phyloP scores from a whole-genome alignment of 2,888 invertebrate genomes.

The Scaptomyza reducta region DNA sequence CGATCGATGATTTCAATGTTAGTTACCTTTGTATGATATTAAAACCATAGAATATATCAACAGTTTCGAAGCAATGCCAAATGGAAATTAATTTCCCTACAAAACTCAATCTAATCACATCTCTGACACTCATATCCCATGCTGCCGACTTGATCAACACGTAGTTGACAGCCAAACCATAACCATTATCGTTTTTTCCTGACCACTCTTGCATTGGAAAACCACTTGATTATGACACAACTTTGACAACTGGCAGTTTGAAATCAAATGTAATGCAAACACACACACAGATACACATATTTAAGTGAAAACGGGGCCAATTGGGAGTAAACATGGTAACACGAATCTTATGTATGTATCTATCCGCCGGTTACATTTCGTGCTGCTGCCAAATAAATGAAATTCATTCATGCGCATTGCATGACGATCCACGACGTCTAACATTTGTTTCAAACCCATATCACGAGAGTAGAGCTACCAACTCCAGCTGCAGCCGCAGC shows the following conservation, averaged over 20 bases:
- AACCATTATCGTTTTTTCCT: constrained; percentile 6
- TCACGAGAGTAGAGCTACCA: not conserved
- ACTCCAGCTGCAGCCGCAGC: too few species aligned
- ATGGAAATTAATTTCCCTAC: constrained; percentile 31
- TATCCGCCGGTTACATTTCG: constrained; percentile 41
- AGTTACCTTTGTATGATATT: not conserved
- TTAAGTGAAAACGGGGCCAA: constrained; percentile 30
- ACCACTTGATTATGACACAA: constrained; percentile 57
- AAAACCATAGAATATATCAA: too few species aligned
- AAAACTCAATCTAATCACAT: not conserved
- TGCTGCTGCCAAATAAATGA: constrained; percentile 51
- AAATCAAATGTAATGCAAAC: constrained; percentile 17
- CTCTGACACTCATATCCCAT: not conserved
- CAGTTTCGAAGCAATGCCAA: too few species aligned
- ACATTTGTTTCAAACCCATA: constrained; percentile 53
- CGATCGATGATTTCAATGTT: too few species aligned
- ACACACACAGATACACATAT: constrained; percentile 15
- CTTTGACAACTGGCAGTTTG: constrained; percentile 34
- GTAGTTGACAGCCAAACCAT: constrained; percentile 26
- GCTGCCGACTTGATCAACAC: constrained; percentile 24
- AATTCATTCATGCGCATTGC: constrained; percentile 66
- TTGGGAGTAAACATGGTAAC: constrained; percentile 15
- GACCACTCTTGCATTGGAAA: constrained; percentile 17
- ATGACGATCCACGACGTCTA: constrained; percentile 46
- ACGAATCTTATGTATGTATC: constrained; percentile 39